phyloP scores from a whole-genome alignment of 1,140 invertebrate genomes.

The Armadillidium nasatum region DNA sequence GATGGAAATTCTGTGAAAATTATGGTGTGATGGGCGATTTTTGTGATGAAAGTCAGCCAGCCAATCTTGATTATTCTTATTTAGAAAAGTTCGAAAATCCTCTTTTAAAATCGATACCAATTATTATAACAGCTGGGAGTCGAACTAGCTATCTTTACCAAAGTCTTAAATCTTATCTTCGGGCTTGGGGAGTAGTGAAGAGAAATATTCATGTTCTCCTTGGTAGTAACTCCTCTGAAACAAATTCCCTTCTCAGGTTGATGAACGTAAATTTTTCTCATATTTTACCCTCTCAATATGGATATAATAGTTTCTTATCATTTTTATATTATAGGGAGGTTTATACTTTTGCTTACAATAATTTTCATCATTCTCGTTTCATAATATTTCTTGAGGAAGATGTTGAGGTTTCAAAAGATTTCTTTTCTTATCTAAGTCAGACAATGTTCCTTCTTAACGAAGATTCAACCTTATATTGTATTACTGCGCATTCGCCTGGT shows the following conservation, averaged over 20 bases:
- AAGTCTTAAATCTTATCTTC: conserved; percentile 2
- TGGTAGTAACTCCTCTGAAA: neutral
- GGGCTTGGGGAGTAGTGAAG: neutral
- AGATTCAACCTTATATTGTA: conserved; percentile 21
- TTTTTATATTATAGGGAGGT: conserved; percentile 20
- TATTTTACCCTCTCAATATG: neutral
- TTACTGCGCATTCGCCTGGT: conserved; percentile 8
- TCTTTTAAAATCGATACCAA: neutral
- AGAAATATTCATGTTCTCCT: neutral
- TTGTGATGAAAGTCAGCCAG: neutral
- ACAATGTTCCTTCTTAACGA: neutral
- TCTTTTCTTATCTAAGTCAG: conserved; percentile 26
- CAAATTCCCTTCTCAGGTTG: too few species aligned
- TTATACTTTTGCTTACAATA: conserved; percentile 11
- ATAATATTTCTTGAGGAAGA: conserved; percentile 26
- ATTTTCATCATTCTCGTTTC: neutral
- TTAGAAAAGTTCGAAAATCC: neutral
- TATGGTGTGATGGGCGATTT: neutral
- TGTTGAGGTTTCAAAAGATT: conserved; percentile 25
- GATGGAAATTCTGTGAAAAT: conserved; percentile 1
- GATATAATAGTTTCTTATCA: neutral
- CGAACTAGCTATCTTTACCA: neutral
- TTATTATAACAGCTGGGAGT: neutral
- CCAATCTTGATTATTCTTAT: neutral
- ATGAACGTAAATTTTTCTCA: neutral